These are phyloP conservation scores for Drosophila quasianomalipes DNA, from an alignment of 2,888 invertebrate genomes.

Conservation along the genomic window DNA sequence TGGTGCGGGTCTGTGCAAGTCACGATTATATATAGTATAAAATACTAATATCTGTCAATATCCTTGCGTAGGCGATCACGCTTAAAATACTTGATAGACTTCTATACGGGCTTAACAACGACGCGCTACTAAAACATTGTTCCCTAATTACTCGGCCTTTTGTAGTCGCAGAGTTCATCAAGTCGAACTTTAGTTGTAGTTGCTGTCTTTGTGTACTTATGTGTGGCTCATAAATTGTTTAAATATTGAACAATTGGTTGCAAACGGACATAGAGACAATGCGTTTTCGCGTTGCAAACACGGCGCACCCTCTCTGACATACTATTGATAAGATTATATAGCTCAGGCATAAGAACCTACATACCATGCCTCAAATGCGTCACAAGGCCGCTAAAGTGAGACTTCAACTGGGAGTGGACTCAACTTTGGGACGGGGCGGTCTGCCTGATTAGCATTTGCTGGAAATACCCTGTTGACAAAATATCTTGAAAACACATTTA, in stretches of 20 bases:
- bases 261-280: conserved; percentile 62
- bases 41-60: conserved; percentile 13
- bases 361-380: conserved; percentile 63
- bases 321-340: conserved; percentile 68
- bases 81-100: conserved; percentile 3
- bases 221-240: conserved; percentile 74
- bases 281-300: conserved; percentile 52
- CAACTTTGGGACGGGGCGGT: conserved; percentile 30
- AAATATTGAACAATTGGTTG: conserved; percentile 71
- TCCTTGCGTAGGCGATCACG: conserved; percentile 37
- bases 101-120: conserved; percentile 21
- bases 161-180: conserved; percentile 47
- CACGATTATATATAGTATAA: conserved; percentile 21
- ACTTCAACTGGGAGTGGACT: conserved; percentile 38
- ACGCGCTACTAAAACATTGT: conserved; percentile 60
- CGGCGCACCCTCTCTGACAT: conserved; percentile 50
- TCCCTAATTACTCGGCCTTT: conserved; percentile 67
- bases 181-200: conserved; percentile 37
- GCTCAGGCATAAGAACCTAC: conserved; percentile 47
- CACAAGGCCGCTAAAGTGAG: conserved; percentile 39
- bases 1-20: conserved; percentile 49
- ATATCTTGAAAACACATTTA: conserved; percentile 46
- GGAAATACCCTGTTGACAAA: conserved; percentile 52
- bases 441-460: conserved; percentile 41
- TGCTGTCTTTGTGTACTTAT: conserved; percentile 29